Base-by-base conservation (phyloP, 1,140 invertebrate species). In the Lepidurus apus region DNA sequence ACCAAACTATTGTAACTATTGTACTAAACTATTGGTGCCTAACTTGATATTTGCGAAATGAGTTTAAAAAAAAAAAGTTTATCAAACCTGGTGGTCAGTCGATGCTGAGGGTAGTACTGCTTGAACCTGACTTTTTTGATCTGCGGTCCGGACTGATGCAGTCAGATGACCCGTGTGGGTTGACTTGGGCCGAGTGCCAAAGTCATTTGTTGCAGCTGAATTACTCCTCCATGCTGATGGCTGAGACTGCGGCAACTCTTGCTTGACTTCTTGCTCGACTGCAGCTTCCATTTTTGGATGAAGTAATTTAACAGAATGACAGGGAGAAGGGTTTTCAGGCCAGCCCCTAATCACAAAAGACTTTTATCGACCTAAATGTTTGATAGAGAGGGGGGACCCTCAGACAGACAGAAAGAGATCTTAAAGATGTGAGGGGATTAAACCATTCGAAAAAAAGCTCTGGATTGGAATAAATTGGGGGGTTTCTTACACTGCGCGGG, bases 401-500 rank as follows among this genome's bases (percentile, higher is more conserved):
- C 9, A 65, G 7, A 65, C 1, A 65, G 53, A 65, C 53, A 65
- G 21, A 65, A 65, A n/a, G 21, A 21, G 21, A 4, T 65, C 53
- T 34, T 34, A 34, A 34, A 65, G 53, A 65, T n/a, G 0, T n/a
- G 6, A n/a, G 53, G 53, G 21, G 53, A 65, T 65, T 21, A 65
- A 17, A 47, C 6, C 21, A 65, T 17, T 11, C 34, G 74, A 75
- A 75, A 42, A 75, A 75, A 75, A 17, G n/a, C 17, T 42, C 26
- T 7, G 74, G 21, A 65, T n/a, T 65, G 21, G 53, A 65, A 13
- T 65, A 21, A 9, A 65, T 77, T 79, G 45, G 42, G 13, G 21
- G 17, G 13, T 10, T 42, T 83, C 83, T 86, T 85, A 89, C 87
- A 92, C 81, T 73, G 85, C 85, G 85, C 86, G 85, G 7, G 89